Evolutionary conservation across 2,113 vertebrate species (phyloP).

Genomic region (Pardalotus punctatus): DNA sequence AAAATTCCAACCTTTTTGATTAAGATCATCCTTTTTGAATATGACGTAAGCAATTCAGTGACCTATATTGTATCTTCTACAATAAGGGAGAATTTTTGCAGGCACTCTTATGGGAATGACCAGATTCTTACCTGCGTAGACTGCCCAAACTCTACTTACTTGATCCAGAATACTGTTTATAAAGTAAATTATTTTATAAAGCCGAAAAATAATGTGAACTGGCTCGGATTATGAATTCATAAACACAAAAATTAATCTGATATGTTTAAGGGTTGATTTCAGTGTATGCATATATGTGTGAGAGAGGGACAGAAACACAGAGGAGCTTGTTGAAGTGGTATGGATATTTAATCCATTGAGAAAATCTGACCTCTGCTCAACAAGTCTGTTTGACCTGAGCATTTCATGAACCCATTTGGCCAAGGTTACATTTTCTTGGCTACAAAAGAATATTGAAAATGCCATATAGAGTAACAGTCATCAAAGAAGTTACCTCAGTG

Average conservation of each 20-base stretch:
- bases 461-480: neutral
- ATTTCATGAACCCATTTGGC: slow-evolving; percentile 3
- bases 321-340: neutral
- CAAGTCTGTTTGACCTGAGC: neutral
- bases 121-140: neutral
- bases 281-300: neutral
- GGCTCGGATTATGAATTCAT: neutral
- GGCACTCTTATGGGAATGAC: neutral
- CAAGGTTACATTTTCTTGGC: neutral
- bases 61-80: neutral
- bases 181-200: neutral
- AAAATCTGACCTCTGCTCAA: slow-evolving; percentile 12
- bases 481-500: neutral
- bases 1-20: slow-evolving; percentile 20
- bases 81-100: neutral
- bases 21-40: neutral
- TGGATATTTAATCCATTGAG: neutral
- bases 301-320: neutral
- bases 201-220: neutral
- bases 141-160: neutral
- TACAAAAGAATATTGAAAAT: neutral
- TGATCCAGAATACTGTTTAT: neutral
- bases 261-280: neutral
- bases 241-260: neutral
- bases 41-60: neutral